A percentile compares a stretch with the other conserved stretches of the same genome.
Evolutionary conservation across 2,888 invertebrate species (phyloP).

Genomic region (Thelaira solivaga): DNA sequence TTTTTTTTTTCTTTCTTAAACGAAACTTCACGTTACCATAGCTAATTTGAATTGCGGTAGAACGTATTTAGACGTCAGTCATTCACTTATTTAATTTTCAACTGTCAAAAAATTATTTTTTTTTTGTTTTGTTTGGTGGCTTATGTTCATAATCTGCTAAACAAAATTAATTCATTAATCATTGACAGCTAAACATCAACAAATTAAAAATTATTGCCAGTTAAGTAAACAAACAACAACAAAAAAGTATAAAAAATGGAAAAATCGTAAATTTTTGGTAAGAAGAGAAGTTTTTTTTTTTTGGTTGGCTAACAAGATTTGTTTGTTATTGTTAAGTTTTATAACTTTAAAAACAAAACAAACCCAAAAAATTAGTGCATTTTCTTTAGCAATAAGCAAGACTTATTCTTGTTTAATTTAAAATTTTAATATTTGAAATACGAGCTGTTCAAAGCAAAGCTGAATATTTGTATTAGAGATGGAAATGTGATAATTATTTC

Average conservation of each 20-base stretch:
- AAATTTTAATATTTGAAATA: no score
- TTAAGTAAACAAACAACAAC: constrained; percentile 1
- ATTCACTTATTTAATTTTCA: constrained; percentile 16
- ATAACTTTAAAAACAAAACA: no score
- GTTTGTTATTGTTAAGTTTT: no score
- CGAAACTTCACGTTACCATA: constrained; percentile 12
- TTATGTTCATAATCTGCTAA: constrained; percentile 24
- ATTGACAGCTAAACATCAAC: constrained; percentile 58
- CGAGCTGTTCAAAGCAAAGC: no score
- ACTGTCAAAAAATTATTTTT: constrained; percentile 43
- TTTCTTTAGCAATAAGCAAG: no score
- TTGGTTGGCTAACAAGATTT: no score
- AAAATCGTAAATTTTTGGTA: constrained; percentile 22
- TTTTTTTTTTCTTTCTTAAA: constrained; percentile 28
- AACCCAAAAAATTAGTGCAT: no score
- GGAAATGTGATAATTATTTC: no score
- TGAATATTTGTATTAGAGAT: no score
- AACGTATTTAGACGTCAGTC: constrained; percentile 33
- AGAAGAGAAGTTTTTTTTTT: no score
- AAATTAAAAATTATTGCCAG: constrained; percentile 14
- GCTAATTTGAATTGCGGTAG: constrained; percentile 1
- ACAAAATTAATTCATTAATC: constrained; percentile 62
- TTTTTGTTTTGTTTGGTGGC: not conserved
- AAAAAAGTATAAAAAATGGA: constrained; percentile 16
- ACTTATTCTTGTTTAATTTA: no score